Percentiles rank a stretch among this genome's conserved stretches.
These are phyloP conservation scores for Macrotrachela quadricornifera DNA, from an alignment of 1,140 invertebrate genomes.

Conservation along the genomic window DNA sequence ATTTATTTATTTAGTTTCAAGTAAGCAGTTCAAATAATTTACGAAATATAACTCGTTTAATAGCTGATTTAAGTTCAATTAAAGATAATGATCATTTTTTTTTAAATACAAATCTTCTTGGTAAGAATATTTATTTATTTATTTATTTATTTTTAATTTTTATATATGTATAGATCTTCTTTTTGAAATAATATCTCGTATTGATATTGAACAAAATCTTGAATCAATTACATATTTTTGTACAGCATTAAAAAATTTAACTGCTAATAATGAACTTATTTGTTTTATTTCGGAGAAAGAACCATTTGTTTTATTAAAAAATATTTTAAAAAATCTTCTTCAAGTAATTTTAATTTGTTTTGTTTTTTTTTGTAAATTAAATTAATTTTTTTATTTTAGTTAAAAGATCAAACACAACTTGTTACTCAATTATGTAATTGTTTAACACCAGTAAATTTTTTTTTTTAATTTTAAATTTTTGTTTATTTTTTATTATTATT, in stretches of 20 bases:
- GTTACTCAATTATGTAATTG: too few relatives aligned
- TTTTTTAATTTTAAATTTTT: too few relatives aligned
- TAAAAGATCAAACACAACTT: too few relatives aligned
- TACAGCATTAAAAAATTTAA: conserved; percentile 5
- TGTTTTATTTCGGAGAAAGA: neutral
- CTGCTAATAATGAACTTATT: conserved; percentile 3
- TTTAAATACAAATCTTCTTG: conserved; percentile 42
- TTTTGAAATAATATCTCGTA: neutral
- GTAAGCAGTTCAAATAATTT: too few relatives aligned
- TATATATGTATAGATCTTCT: neutral
- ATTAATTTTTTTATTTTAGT: too few relatives aligned
- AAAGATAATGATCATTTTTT: conserved; percentile 56
- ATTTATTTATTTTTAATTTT: conserved; percentile 12
- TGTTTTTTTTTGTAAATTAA: too few relatives aligned
- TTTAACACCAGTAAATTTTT: too few relatives aligned
- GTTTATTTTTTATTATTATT: neutral
- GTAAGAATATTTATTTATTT: conserved; percentile 25
- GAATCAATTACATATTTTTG: conserved; percentile 4
- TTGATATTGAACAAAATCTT: conserved; percentile 1
- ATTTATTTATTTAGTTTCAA: too few relatives aligned
- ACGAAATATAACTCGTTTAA: too few relatives aligned
- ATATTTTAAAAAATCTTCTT: too few relatives aligned
- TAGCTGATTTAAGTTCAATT: conserved; percentile 40
- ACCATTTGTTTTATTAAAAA: too few relatives aligned
- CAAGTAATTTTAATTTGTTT: too few relatives aligned